Percentiles rank a stretch among this genome's conserved stretches.
These are phyloP conservation scores for Hyperopisus bebe DNA, from an alignment of 2,113 vertebrate genomes.

Conservation along the genomic window DNA sequence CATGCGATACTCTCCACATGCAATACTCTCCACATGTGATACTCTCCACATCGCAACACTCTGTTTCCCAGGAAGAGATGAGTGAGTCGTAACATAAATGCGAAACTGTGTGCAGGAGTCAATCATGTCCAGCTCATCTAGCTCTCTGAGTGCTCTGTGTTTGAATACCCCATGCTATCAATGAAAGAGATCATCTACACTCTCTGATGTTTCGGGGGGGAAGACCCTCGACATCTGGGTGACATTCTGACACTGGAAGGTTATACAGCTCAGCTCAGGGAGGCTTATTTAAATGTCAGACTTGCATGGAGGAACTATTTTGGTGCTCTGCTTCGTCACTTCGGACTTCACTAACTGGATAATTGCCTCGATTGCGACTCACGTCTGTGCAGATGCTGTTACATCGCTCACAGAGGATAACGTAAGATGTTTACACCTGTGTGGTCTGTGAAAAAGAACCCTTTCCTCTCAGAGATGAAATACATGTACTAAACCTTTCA, in stretches of 20 bases:
- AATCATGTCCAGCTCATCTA: background rate
- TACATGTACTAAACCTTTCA: background rate
- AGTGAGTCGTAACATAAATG: background rate
- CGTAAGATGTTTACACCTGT: background rate
- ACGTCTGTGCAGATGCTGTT: background rate
- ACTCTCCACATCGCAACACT: background rate
- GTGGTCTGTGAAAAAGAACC: background rate
- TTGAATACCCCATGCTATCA: background rate
- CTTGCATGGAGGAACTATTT: background rate
- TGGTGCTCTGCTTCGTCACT: background rate
- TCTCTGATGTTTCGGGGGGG: background rate
- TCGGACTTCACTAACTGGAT: background rate
- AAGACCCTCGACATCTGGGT: background rate
- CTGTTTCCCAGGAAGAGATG: background rate
- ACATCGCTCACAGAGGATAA: background rate
- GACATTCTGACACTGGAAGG: background rate
- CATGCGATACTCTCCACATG: background rate
- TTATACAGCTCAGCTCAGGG: background rate
- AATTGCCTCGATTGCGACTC: background rate
- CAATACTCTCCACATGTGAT: background rate
- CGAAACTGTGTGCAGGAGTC: background rate
- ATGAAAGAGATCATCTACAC: background rate
- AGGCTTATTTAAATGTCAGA: background rate
- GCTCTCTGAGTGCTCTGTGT: background rate
- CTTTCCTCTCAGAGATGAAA: conserved; percentile 3